Conservation (phyloP, 1,140 invertebrate genomes). For the Sarcophaga bullata region DNA sequence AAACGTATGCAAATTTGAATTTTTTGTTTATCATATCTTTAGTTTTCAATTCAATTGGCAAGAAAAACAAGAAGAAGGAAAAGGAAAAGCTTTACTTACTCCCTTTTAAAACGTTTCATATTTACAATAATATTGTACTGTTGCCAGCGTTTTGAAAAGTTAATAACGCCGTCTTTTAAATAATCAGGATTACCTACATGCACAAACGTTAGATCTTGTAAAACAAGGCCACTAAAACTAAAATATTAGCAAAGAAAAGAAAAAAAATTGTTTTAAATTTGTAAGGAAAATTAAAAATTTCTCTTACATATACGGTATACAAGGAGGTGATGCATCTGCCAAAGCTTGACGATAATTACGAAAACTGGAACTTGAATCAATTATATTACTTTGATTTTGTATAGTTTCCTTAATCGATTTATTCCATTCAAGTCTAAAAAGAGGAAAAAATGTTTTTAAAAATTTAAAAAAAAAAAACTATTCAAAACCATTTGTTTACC, state of each 20-base stretch:
- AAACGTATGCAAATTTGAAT: not conserved
- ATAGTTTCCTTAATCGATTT: constrained; percentile 91
- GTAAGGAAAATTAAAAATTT: not conserved
- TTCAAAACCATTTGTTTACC: constrained; percentile 46
- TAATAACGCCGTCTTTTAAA: constrained; percentile 87
- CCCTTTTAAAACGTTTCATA: constrained; percentile 96
- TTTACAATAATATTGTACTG: constrained; percentile 98
- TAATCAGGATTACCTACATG: constrained; percentile 96
- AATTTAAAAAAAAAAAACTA: not conserved
- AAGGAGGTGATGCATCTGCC: constrained; percentile 93
- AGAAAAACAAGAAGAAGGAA: not conserved
- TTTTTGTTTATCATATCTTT: not conserved
- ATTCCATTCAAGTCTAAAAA: constrained; percentile 88
- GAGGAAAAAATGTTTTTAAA: constrained; percentile 21
- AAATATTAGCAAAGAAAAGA: not conserved
- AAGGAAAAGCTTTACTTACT: constrained; percentile 72
- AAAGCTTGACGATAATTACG: constrained; percentile 93
- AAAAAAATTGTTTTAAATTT: not conserved
- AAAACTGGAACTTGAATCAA: constrained; percentile 96
- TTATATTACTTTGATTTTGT: constrained; percentile 93
- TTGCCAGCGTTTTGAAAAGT: constrained; percentile 98
- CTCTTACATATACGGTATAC: constrained; percentile 97
- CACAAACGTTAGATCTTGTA: constrained; percentile 99
- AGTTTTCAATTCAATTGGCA: too few relatives aligned
- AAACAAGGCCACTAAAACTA: constrained; percentile 88